phyloP scores from a whole-genome alignment of 2,797 vertebrate genomes.

The Nasua narica region DNA sequence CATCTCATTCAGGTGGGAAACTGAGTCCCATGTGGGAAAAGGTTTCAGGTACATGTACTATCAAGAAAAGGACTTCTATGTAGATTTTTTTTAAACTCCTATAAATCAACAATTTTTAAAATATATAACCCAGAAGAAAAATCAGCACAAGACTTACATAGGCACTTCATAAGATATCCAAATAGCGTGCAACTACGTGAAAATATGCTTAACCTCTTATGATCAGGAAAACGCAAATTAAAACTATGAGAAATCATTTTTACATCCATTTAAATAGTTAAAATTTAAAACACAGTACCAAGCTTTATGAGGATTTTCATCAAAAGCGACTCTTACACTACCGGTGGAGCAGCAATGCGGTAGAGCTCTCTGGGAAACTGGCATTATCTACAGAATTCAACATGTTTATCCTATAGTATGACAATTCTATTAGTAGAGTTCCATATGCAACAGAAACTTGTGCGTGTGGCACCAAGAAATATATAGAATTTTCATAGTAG shows the following conservation, averaged over 20 bases:
- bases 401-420: not conserved
- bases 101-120: not conserved
- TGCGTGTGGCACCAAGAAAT: not conserved
- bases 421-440: not conserved
- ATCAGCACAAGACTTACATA: not conserved
- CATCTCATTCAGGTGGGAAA: not conserved
- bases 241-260: not conserved
- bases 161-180: not conserved
- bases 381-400: not conserved
- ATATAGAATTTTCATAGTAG: not conserved
- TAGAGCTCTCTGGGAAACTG: not conserved
- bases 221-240: not conserved
- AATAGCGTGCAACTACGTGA: not conserved
- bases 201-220: not conserved
- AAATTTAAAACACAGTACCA: not conserved
- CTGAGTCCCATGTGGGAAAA: not conserved
- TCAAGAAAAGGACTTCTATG: not conserved
- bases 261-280: not conserved
- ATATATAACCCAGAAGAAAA: not conserved
- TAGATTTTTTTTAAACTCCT: not conserved
- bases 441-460: not conserved
- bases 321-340: not conserved
- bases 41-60: not conserved
- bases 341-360: not conserved
- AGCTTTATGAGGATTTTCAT: not conserved